These are phyloP conservation scores for Corydoras sp. DNA, from an alignment of 2,113 vertebrate genomes.

Conservation along the genomic window DNA sequence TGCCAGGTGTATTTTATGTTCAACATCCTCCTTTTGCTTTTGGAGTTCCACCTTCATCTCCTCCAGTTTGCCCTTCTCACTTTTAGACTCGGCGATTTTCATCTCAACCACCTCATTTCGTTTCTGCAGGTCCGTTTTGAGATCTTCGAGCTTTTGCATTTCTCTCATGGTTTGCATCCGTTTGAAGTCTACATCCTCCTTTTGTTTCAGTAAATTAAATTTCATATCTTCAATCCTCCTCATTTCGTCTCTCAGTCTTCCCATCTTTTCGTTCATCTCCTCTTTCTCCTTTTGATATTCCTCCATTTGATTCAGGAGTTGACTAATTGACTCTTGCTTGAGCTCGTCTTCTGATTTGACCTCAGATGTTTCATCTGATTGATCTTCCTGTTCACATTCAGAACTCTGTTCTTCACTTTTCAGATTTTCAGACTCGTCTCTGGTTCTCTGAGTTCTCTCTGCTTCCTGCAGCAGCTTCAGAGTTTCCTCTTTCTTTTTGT, in stretches of 20 bases:
- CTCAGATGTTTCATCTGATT: too few relatives aligned
- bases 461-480: background rate
- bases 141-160: constrained; percentile 13
- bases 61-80: constrained; percentile 43
- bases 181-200: constrained; percentile 33
- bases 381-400: too few relatives aligned
- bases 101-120: constrained; percentile 34
- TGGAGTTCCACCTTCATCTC: constrained; percentile 26
- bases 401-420: too few relatives aligned
- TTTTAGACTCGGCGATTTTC: constrained; percentile 38
- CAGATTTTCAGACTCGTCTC: too few relatives aligned
- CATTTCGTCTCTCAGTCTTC: constrained; percentile 45
- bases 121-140: constrained; percentile 27
- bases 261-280: constrained; percentile 29
- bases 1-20: constrained; percentile 33
- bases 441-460: too few relatives aligned
- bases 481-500: constrained; percentile 18
- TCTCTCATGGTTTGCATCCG: constrained; percentile 18
- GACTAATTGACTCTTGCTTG: constrained; percentile 24
- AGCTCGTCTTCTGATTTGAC: background rate
- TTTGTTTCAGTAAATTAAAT: constrained; percentile 43
- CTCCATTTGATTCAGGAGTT: constrained; percentile 14
- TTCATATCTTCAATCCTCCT: constrained; percentile 51
- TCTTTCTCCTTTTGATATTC: constrained; percentile 22
- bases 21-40: constrained; percentile 38